These are phyloP conservation scores for Araneus ventricosus DNA, from an alignment of 1,140 invertebrate species.

Conservation along the genomic window DNA sequence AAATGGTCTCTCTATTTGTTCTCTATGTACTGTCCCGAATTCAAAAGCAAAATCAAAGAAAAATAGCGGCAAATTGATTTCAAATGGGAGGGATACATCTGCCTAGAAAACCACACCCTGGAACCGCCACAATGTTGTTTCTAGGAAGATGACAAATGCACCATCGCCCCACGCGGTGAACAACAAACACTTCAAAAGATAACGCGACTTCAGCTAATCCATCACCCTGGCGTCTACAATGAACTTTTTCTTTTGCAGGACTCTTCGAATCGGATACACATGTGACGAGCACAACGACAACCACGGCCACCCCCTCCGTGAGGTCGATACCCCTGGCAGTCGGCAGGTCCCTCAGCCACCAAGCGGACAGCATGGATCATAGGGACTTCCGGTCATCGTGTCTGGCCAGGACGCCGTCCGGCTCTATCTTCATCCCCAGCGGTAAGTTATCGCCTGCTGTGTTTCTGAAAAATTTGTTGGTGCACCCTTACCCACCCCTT, in stretches of 20 bases:
- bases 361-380: constrained; percentile 61
- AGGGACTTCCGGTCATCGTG: constrained; percentile 72
- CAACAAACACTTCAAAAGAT: constrained; percentile 21
- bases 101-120: too few relatives aligned
- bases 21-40: too few relatives aligned
- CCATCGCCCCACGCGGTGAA: not conserved
- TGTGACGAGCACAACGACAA: constrained; percentile 65
- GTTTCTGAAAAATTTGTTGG: not conserved
- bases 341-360: constrained; percentile 55
- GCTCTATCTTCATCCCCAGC: constrained; percentile 76
- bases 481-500: not conserved
- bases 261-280: constrained; percentile 57
- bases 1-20: too few relatives aligned
- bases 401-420: constrained; percentile 75
- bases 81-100: too few relatives aligned
- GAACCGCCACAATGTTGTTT: too few relatives aligned
- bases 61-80: too few relatives aligned
- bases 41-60: too few relatives aligned
- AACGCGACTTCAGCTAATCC: not conserved
- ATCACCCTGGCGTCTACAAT: not conserved
- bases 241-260: constrained; percentile 12
- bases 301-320: constrained; percentile 59
- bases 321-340: constrained; percentile 50
- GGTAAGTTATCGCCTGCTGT: constrained; percentile 52
- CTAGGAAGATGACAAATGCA: too few relatives aligned